Conservation (phyloP, 2,113 vertebrate species). For the Beaufortia kweichowensis region DNA sequence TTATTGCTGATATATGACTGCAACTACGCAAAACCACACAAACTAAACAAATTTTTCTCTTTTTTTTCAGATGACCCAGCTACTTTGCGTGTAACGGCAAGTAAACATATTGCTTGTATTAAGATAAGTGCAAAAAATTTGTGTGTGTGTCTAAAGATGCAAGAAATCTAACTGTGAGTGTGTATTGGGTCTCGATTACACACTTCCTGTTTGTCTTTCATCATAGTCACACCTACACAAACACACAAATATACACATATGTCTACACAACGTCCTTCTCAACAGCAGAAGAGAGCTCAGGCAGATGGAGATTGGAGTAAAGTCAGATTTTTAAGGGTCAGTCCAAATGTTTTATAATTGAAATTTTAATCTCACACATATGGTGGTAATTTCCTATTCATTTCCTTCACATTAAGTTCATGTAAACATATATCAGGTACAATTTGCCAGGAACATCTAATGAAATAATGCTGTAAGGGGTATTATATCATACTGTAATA, state of each 20-base stretch:
- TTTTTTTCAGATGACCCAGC: constrained; percentile 19
- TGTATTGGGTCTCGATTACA: constrained; percentile 27
- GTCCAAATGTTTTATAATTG: constrained; percentile 38
- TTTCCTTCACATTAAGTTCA: background rate
- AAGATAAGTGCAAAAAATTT: background rate
- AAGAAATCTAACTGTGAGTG: constrained; percentile 12
- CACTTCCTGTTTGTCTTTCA: constrained; percentile 60
- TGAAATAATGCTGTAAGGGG: background rate
- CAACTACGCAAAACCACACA: constrained; percentile 13
- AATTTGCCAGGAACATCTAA: background rate
- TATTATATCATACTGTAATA: background rate
- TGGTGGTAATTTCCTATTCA: constrained; percentile 20
- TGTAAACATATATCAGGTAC: constrained; percentile 9
- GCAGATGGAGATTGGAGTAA: constrained; percentile 51
- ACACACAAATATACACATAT: constrained; percentile 28
- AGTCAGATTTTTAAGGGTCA: constrained; percentile 46
- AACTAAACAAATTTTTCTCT: background rate
- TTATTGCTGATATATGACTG: constrained; percentile 30
- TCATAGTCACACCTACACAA: constrained; percentile 40
- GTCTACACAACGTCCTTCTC: constrained; percentile 40
- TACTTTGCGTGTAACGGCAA: constrained; percentile 29
- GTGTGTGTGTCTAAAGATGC: background rate
- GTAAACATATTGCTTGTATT: constrained; percentile 21
- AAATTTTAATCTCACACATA: constrained; percentile 2
- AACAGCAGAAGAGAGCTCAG: constrained; percentile 50